Evolutionary conservation across 2,797 vertebrate species (phyloP).

Genomic region (Ficedula albicollis): DNA sequence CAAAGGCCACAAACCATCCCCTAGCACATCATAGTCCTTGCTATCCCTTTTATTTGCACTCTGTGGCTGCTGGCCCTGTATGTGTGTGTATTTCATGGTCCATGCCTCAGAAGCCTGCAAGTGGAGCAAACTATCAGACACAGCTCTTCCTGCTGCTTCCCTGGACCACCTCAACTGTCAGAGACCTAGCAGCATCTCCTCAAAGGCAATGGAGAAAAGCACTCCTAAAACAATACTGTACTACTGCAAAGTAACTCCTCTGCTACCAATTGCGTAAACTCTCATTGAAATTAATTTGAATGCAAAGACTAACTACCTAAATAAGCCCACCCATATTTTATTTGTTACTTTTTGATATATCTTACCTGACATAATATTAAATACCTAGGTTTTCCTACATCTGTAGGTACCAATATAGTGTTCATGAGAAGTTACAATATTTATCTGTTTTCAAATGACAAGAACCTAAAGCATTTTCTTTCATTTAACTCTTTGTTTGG

Average conservation of each 20-base stretch:
- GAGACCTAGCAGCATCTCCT: neutral
- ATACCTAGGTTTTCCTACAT: neutral
- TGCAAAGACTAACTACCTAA: neutral
- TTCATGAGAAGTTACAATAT: neutral
- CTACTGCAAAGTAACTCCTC: neutral
- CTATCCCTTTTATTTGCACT: neutral
- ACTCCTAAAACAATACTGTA: neutral
- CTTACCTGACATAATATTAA: neutral
- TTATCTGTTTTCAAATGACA: neutral
- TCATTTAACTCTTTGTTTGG: slow-evolving; percentile 14
- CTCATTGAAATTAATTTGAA: neutral
- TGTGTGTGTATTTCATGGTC: accelerated
- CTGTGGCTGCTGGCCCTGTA: neutral
- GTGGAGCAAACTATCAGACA: neutral
- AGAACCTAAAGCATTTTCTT: neutral
- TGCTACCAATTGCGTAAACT: neutral
- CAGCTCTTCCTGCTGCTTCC: neutral
- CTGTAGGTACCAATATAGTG: neutral
- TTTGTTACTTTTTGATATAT: neutral
- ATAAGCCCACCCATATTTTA: neutral
- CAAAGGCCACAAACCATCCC: neutral
- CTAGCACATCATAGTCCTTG: neutral
- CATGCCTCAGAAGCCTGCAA: neutral
- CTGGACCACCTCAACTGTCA: neutral
- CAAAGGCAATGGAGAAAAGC: neutral